Evolutionary conservation across 2,888 invertebrate species (phyloP), one percentile per base, ranked within the genome.

Genomic region (Drosophila parthenogenetica): DNA sequence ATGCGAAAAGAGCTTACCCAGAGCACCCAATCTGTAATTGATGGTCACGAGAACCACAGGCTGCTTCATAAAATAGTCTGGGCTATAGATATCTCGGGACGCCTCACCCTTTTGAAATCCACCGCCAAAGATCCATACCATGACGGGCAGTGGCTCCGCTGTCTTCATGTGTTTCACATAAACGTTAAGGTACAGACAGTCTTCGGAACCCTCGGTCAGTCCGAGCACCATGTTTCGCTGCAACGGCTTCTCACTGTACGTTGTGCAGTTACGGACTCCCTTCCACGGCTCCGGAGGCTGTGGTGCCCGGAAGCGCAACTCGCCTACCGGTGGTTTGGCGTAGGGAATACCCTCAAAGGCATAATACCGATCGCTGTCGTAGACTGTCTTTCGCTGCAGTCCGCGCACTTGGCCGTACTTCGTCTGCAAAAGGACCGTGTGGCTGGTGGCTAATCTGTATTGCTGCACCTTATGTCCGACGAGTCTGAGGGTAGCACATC

Each of bases 81-180:
- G 93, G 7, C 93, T 92, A 68, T 92, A 92, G 1, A 89, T 10
- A 42, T 90, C 89, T 0, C 90, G 81, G 68, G 92, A 79, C 16
- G 93, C 92, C 14, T 93, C 93, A 1, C 93, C 93, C n/a, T 86
- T 75, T 55, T 91, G 91, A 72, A 92, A 93, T 1, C 92, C 93
- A 1, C 93, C 93, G 2, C 93, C 93, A 76, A 92, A 93, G 49
- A 94, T 92, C 90, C 92, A 93, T 0, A 94, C 92, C 91, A 93
- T 92, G 0, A 94, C 92, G 0, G 92, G 92, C 29, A 90, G 67
- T 2, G 81, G 88, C 72, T 72, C 76, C 53, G 29, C 66, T 46
- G 54, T 77, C 60, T 35, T 69, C 73, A 92, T 77, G 51, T 77
- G 67, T 65, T 90, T 91, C 0, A 79, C 79, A 61, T 90, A 92